A percentile compares a stretch with the other conserved stretches of the same genome.
These are phyloP conservation scores for Sylvietta virens DNA, from an alignment of 2,113 vertebrate genomes.

Conservation along the genomic window DNA sequence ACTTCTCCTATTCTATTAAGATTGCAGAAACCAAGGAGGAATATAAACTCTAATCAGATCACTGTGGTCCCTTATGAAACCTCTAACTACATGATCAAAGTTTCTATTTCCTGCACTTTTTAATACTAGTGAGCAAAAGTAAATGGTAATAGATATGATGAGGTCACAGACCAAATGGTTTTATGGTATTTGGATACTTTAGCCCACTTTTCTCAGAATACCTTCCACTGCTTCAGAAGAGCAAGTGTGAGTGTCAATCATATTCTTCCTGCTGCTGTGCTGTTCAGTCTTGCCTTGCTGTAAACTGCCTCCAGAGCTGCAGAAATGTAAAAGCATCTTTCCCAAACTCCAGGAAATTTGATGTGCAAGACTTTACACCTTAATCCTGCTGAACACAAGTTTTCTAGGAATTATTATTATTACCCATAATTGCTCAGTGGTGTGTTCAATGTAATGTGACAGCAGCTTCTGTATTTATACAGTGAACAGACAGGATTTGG, in stretches of 20 bases:
- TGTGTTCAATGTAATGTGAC: not conserved
- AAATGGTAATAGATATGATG: not conserved
- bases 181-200: not conserved
- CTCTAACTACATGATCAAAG: not conserved
- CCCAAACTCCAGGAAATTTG: not conserved
- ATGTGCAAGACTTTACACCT: not conserved
- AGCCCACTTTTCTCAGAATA: not conserved
- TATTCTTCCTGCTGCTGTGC: not conserved
- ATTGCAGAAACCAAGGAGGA: not conserved
- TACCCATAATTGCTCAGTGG: not conserved
- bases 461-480: not conserved
- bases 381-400: not conserved
- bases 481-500: not conserved
- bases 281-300: not conserved
- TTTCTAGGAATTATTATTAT: not conserved
- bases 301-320: not conserved
- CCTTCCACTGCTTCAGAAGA: not conserved
- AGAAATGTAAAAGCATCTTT: not conserved
- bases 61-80: constrained; percentile 25
- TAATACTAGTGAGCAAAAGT: not conserved
- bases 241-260: not conserved
- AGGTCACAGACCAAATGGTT: not conserved
- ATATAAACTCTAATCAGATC: constrained; percentile 29
- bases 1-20: not conserved
- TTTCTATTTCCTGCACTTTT: constrained; percentile 51